Percentiles rank a stretch among this genome's conserved stretches.
These are phyloP conservation scores for Larimichthys polyactis DNA, from an alignment of 2,113 vertebrate species.

Conservation along the genomic window DNA sequence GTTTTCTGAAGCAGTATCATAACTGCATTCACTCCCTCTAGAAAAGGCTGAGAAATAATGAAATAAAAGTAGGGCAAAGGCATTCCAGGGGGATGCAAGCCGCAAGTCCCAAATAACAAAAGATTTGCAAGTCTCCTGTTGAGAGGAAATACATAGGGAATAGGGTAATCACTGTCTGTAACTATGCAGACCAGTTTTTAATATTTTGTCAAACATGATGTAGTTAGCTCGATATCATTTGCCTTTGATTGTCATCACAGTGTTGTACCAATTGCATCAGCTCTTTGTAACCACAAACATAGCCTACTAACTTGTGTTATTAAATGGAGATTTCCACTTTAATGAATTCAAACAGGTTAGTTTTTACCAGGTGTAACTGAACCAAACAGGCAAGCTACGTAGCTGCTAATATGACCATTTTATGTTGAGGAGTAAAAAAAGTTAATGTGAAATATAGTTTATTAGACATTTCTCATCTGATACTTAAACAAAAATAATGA, in stretches of 20 bases:
- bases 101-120: conserved; percentile 33
- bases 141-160: conserved; percentile 15
- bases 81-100: conserved; percentile 36
- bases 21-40: conserved; percentile 19
- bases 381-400: not conserved
- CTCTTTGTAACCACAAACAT: not conserved
- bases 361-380: not conserved
- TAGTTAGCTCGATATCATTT: not conserved
- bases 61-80: conserved; percentile 53
- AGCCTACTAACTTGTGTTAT: not conserved
- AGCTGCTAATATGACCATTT: not conserved
- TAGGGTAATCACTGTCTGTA: not conserved
- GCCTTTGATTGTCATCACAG: conserved; percentile 20
- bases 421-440: not conserved
- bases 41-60: conserved; percentile 39
- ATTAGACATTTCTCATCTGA: not conserved
- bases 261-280: conserved; percentile 10
- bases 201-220: conserved; percentile 10
- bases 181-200: not conserved
- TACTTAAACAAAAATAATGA: not conserved
- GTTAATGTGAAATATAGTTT: not conserved
- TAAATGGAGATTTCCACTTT: not conserved
- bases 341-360: not conserved
- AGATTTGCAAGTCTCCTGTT: conserved; percentile 22
- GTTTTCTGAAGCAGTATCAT: conserved; percentile 25